phyloP scores from a whole-genome alignment of 2,797 vertebrate species.

The Limosa lapponica region DNA sequence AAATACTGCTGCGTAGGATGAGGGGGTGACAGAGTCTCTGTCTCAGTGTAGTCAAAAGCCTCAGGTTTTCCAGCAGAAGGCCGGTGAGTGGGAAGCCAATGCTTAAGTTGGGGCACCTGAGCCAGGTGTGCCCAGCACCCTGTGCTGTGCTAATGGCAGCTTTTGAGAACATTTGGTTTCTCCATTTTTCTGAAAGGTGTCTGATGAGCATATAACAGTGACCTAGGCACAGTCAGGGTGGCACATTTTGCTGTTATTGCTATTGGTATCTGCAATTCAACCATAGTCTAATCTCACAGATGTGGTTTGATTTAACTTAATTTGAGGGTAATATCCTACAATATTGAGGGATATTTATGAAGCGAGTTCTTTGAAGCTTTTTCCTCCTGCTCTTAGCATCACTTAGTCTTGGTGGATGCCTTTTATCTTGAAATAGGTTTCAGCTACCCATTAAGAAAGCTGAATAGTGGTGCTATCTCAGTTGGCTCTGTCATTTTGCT shows the following conservation, averaged over 20 bases:
- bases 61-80: background rate
- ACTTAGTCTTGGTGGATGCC: constrained; percentile 9
- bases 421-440: constrained; percentile 43
- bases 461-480: constrained; percentile 5
- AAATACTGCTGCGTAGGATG: background rate
- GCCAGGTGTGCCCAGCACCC: background rate
- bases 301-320: constrained; percentile 24
- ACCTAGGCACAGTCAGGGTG: background rate
- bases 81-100: background rate
- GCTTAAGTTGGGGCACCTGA: background rate
- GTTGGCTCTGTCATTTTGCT: background rate
- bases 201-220: background rate
- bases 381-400: constrained; percentile 7
- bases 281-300: background rate
- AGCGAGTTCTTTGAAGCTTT: background rate
- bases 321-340: constrained; percentile 20
- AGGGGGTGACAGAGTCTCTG: background rate
- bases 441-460: background rate
- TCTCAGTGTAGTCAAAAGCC: rapidly evolving
- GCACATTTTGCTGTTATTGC: background rate
- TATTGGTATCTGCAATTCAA: background rate
- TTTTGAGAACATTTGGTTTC: background rate
- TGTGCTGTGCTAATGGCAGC: background rate
- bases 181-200: background rate
- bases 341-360: constrained; percentile 12